Evolutionary conservation across 1,140 invertebrate species (phyloP).

Genomic region (Drosophila asahinai): DNA sequence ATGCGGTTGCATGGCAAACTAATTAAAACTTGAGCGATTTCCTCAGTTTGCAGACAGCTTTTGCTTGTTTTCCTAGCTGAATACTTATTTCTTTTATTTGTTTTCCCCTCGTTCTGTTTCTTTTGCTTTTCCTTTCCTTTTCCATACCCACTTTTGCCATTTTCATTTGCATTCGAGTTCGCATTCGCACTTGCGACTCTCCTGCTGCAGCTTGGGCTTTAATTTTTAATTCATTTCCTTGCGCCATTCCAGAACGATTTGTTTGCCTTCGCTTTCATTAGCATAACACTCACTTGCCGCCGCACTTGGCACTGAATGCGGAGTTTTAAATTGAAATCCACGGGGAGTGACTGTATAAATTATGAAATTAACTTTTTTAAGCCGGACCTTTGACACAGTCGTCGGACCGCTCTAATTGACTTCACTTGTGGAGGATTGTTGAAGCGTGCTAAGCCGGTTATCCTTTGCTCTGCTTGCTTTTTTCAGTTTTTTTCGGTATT

Average conservation of each 20-base stretch:
- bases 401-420: slow-evolving; percentile 50
- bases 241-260: slow-evolving; percentile 39
- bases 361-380: slow-evolving; percentile 55
- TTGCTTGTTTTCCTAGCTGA: slow-evolving; percentile 27
- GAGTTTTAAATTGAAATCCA: slow-evolving; percentile 67
- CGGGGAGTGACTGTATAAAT: slow-evolving; percentile 38
- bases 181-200: slow-evolving; percentile 59
- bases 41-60: slow-evolving; percentile 61
- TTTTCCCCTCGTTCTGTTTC: background rate
- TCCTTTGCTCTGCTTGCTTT: slow-evolving; percentile 3
- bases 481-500: background rate
- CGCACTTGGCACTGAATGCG: slow-evolving; percentile 35
- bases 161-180: slow-evolving; percentile 51
- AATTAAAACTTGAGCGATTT: slow-evolving; percentile 81
- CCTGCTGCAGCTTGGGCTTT: slow-evolving; percentile 57
- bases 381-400: slow-evolving; percentile 36
- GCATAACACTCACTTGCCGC: slow-evolving; percentile 38
- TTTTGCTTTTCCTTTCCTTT: background rate
- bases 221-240: slow-evolving; percentile 68
- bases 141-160: background rate
- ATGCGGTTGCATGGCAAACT: slow-evolving; percentile 68
- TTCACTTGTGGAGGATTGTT: slow-evolving; percentile 28
- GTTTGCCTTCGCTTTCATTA: slow-evolving; percentile 58
- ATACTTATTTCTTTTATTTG: slow-evolving; percentile 12
- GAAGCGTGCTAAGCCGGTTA: slow-evolving; percentile 25